Evolutionary conservation across 2,888 invertebrate genomes (phyloP), one percentile per base, ranked within the genome.

Genomic region (Dryobota labecula): DNA sequence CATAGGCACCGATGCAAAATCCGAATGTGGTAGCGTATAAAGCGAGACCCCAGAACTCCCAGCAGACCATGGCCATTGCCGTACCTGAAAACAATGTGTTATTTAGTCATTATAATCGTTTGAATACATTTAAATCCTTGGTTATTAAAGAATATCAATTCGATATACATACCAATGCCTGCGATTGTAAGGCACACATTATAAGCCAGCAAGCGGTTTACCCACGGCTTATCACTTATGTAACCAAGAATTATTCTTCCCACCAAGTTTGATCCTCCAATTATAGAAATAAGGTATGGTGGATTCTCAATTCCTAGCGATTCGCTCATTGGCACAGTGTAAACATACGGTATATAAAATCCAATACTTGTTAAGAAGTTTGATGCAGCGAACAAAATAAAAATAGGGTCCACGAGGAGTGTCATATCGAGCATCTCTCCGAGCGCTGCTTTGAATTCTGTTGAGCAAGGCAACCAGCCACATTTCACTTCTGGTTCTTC

Each of bases 351-450:
- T 89, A 99, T 97, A 92, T 99, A 98, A 96, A 99, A 99, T 76
- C 99, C 99, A 89, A 99, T 97, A 90, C 98, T 99, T 56, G 99
- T 99, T 90, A 98, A 97, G 92, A 99, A 99, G 94, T 99, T 99
- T 51, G 99, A 99, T 68, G 98, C 86, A 20, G 98, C 97, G 92
- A 99, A 99, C 76, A 99, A 94, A 80, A 99, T 96, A 92, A 99
- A 99, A 80, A 99, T 96, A 41, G 97, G 97, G 93, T 99, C 98
- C 85, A 97, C 97, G 72, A 99, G 96, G 62, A 99, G 96, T 0
- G 97, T 97, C 81, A 99, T 96, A 90, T 99, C 98, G 88, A 99
- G 96, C 98, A 99, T 98, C 93, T 98, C 97, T 61, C 96, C 95
- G 73, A 98, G 94, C 2, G 97, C 97, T 81, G 97, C 97, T 88